These are phyloP conservation scores for Amorpha juglandis DNA, from an alignment of 2,888 invertebrate species.

Conservation along the genomic window DNA sequence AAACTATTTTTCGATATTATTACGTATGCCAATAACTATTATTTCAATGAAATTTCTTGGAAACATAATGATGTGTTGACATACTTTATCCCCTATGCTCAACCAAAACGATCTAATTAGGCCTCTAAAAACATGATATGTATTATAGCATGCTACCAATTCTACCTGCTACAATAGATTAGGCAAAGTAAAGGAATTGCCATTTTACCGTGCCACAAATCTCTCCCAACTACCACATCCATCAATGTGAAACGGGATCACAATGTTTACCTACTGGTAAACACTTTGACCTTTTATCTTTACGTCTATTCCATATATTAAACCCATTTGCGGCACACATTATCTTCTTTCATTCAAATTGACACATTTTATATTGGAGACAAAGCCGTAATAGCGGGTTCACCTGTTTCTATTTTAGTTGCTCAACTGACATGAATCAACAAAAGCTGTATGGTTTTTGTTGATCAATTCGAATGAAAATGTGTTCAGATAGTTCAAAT, in stretches of 20 bases:
- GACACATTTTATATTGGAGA: background rate
- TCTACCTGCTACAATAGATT: background rate
- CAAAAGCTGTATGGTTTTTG: too few species aligned
- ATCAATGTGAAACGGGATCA: conserved; percentile 20
- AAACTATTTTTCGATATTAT: too few species aligned
- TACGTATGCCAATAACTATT: too few species aligned
- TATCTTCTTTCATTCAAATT: conserved; percentile 1
- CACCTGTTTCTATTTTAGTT: too few species aligned
- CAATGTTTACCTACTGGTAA: conserved; percentile 17
- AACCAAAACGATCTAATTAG: too few species aligned
- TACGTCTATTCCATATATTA: conserved; percentile 6
- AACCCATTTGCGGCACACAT: conserved; percentile 1
- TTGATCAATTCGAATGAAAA: too few species aligned
- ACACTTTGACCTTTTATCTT: conserved; percentile 13
- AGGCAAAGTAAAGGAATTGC: conserved; percentile 14
- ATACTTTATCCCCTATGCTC: too few species aligned
- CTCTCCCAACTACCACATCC: conserved; percentile 10
- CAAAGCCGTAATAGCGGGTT: too few species aligned
- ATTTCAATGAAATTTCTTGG: too few species aligned
- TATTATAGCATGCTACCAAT: background rate
- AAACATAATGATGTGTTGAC: too few species aligned
- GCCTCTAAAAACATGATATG: background rate
- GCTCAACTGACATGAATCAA: too few species aligned
- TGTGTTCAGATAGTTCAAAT: too few species aligned
- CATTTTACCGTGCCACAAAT: conserved; percentile 12